Percentiles rank a stretch among this genome's conserved stretches.
Conservation (phyloP, 2,888 invertebrate genomes). For the Emesis furor region DNA sequence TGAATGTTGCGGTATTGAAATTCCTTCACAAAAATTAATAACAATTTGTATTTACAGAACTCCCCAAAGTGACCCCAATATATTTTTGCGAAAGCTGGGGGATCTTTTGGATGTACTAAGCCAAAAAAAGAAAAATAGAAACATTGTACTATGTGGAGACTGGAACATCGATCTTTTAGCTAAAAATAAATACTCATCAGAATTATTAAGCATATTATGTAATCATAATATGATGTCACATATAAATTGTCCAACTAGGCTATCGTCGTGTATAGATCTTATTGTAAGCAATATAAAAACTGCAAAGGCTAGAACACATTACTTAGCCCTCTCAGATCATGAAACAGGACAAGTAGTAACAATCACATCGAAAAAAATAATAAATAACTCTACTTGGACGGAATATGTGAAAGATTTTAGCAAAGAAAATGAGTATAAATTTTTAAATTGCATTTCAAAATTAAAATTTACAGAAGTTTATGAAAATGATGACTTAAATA, state of each 20-base stretch:
- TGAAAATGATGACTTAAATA: background rate
- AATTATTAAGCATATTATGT: background rate
- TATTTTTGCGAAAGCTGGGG: conserved; percentile 22
- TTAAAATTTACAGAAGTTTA: background rate
- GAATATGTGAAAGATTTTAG: conserved; percentile 10
- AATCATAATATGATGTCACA: conserved; percentile 26
- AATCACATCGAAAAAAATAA: background rate
- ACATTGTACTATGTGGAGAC: conserved; percentile 34
- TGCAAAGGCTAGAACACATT: background rate
- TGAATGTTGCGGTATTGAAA: conserved; percentile 21
- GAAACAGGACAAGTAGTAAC: background rate
- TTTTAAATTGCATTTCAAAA: conserved; percentile 1
- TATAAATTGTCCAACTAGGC: conserved; percentile 7
- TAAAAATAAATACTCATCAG: background rate
- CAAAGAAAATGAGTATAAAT: background rate
- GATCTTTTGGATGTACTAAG: background rate
- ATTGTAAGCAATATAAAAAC: conserved; percentile 9
- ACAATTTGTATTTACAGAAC: conserved; percentile 17
- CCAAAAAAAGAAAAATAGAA: conserved; percentile 25
- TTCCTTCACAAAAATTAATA: background rate
- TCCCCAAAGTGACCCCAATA: conserved; percentile 6
- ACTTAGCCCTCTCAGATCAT: background rate
- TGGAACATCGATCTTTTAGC: conserved; percentile 33
- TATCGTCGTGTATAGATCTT: conserved; percentile 4
- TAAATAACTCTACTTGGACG: background rate